Percentiles rank a stretch among this genome's conserved stretches.
These are phyloP conservation scores for Bombus haemorrhoidalis DNA, from an alignment of 1,140 invertebrate species.

Conservation along the genomic window DNA sequence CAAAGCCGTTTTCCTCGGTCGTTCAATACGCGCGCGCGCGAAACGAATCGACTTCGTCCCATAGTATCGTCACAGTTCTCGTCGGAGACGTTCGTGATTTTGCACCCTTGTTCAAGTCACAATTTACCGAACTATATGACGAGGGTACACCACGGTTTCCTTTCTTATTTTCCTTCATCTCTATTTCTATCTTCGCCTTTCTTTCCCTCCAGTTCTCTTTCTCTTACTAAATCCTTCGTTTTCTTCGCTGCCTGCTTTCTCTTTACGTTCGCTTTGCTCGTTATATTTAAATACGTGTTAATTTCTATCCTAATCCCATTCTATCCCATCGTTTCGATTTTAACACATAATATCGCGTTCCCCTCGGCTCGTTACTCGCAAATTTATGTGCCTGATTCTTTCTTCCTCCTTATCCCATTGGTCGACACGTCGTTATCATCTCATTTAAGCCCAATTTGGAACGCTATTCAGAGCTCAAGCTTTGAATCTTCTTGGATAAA, in stretches of 20 bases:
- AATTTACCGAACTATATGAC: constrained; percentile 65
- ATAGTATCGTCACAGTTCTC: constrained; percentile 81
- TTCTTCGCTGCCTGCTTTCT: not conserved
- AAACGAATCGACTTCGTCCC: constrained; percentile 73
- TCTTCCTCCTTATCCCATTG: not conserved
- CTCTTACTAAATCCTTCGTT: constrained; percentile 2
- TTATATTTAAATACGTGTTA: not conserved
- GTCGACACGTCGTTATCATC: not conserved
- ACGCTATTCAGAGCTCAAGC: not conserved
- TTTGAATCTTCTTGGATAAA: not conserved
- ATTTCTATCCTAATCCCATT: not conserved
- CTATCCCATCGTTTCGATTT: not conserved
- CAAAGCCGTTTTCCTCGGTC: constrained; percentile 51
- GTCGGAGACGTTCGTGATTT: constrained; percentile 80
- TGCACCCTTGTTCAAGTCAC: constrained; percentile 65
- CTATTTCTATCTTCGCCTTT: constrained; percentile 21
- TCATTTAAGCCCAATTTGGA: not conserved
- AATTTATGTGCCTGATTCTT: not conserved
- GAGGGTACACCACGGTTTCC: constrained; percentile 60
- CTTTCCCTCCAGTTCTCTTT: not conserved
- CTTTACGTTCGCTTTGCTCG: not conserved
- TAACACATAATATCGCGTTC: not conserved
- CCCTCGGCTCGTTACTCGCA: not conserved
- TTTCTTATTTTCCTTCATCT: constrained; percentile 41
- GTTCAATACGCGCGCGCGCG: constrained; percentile 81